These are phyloP conservation scores for Batillaria attramentaria DNA, from an alignment of 1,140 invertebrate genomes.

Conservation along the genomic window DNA sequence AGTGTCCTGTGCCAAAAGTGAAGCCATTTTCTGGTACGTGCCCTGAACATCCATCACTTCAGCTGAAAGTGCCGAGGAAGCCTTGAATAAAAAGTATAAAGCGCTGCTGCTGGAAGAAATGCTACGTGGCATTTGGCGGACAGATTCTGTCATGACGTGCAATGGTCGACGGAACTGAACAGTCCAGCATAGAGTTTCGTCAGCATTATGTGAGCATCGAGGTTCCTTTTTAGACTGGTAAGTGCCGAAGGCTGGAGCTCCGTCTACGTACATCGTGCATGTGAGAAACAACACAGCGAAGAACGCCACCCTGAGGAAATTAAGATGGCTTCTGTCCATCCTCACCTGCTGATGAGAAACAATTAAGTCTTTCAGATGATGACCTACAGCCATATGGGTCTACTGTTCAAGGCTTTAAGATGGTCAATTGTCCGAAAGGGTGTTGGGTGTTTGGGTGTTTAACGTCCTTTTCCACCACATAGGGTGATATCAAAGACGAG, in stretches of 20 bases:
- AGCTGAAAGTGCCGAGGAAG: neutral
- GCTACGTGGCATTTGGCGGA: too few species aligned
- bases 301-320: neutral
- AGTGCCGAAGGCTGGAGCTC: constrained; percentile 8
- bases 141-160: neutral
- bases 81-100: neutral
- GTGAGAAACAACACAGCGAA: neutral
- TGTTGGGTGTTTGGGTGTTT: too few species aligned
- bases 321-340: too few species aligned
- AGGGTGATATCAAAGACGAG: too few species aligned
- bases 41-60: neutral
- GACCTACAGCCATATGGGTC: neutral
- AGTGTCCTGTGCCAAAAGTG: constrained; percentile 39
- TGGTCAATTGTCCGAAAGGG: neutral
- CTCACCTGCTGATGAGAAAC: neutral
- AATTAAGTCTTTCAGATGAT: neutral
- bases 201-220: constrained; percentile 2
- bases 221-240: neutral
- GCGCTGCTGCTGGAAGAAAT: neutral
- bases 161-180: constrained; percentile 18
- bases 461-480: too few species aligned
- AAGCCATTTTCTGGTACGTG: neutral
- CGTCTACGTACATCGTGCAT: neutral
- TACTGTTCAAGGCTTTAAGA: neutral
- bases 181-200: constrained; percentile 25